Evolutionary conservation across 1,140 invertebrate species (phyloP), one percentile per base, ranked within the genome.

Genomic region (Trichoplusia ni): DNA sequence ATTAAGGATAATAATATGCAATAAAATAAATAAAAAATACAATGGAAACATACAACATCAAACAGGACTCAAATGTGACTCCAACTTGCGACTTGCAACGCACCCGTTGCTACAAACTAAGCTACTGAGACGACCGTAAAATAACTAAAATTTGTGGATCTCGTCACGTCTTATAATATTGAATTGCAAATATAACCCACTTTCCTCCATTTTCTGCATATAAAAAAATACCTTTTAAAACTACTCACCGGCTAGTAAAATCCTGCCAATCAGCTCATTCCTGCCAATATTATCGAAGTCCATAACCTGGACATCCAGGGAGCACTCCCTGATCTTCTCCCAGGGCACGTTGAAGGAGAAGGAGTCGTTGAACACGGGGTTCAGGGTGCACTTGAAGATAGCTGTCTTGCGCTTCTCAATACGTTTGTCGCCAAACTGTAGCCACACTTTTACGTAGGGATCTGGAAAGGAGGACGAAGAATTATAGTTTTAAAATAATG

Each of bases 341-440:
- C 96, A 97, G 1, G 97, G 97, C 23, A 98, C 96, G 79, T 96
- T 96, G 91, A 98, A 98, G 19, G 95, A 95, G 90, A 98, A 98
- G 3, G 95, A 95, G 84, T 98, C 97, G 90, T 98, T 98, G 92
- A 98, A 99, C 35, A 98, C 94, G 0, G 94, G 97, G 89, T 98
- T 97, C 56, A 98, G 91, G 1, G 96, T 98, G 82, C 97, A 98
- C 78, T 97, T 98, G 88, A 97, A 98, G 73, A 98, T 96, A 21
- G 96, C 95, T n/a, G 97, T 98, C 92, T 98, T 99, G 82, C 96
- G 95, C 82, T 99, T 99, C 86, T 98, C 97, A 65, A 98, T 95
- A 60, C 96, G 93, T 73, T 98, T 98, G 69, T 98, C 97, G 7
- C 97, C 96, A 81, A 98, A 98, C 73, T 98, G 97, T 1, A 98